Evolutionary conservation across 2,888 invertebrate genomes (phyloP), one percentile per base, ranked within the genome.

Genomic region (Erynnis tages): DNA sequence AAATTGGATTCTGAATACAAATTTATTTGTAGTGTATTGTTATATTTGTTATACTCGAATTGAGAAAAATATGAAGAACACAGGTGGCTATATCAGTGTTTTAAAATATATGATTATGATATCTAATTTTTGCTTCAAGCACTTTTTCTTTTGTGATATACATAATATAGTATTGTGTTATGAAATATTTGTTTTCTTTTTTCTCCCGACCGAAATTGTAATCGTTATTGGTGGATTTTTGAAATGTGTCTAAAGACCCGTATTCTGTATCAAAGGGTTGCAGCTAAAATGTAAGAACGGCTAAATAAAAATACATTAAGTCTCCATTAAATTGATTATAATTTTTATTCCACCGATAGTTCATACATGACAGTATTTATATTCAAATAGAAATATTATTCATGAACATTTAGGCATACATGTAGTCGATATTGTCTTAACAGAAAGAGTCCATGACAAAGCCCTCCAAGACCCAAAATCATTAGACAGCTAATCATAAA

Each of bases 301-400:
- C n/a, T 17, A 35, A 32, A 35, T 35, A 35, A 35, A 35, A 35
- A 1, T 2, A 3, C 17, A 2, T 34, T 25, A 17, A 6, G n/a
- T 17, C 1, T 16, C 17, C 4, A 35, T 57, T 40, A 34, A 50
- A 30, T 53, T 38, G 56, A 58, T 60, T 57, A 62, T 54, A 55
- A 34, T 54, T 37, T 58, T 54, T 60, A 59, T 55, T 55, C 50
- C 50, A 54, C 54, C 14, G 46, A 53, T 40, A 54, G 52, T 55
- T 54, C 37, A 58, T 54, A 55, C n/a, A 47, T 11, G 44, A 44
- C 23, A 52, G 38, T 48, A 57, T 48, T 53, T 25, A 50, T 43
- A 50, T 35, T 50, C 35, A 43, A 16, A 35, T 41, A 34, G 32
- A 34, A 49, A 29, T 32, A 52, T 29, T 23, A 50, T 50, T 50